Percentiles rank a stretch among this genome's conserved stretches.
phyloP scores from a whole-genome alignment of 53 echinoderm and acorn worm species.

The Stichopus horrens region DNA sequence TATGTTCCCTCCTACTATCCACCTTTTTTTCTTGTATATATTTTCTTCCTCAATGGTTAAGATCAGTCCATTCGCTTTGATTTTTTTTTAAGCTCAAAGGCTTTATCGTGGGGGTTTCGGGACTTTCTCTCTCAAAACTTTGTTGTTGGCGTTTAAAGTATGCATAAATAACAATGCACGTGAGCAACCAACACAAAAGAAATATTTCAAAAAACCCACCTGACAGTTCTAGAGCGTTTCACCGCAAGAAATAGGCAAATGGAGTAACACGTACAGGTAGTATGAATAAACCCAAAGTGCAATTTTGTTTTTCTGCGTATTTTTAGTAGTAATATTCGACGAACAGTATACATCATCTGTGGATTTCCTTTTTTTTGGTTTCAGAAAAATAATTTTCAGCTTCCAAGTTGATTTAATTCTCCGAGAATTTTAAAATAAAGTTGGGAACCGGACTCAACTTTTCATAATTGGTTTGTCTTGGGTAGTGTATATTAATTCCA shows the following conservation, averaged over 20 bases:
- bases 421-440: too few species aligned
- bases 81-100: slow-evolving; percentile 12
- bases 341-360: neutral
- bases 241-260: slow-evolving; percentile 30
- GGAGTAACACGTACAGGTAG: neutral
- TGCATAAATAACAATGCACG: neutral
- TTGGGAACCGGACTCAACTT: too few species aligned
- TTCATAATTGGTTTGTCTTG: too few species aligned
- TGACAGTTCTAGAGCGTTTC: slow-evolving; percentile 30
- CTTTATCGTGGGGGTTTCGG: slow-evolving; percentile 9
- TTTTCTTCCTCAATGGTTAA: neutral
- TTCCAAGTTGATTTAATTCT: too few species aligned
- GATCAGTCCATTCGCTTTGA: neutral
- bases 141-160: neutral
- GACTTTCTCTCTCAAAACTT: neutral
- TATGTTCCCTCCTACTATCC: neutral
- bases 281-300: neutral
- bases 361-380: too few species aligned
- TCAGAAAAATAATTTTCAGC: too few species aligned
- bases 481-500: too few species aligned
- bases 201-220: neutral
- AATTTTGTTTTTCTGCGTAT: neutral
- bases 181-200: slow-evolving; percentile 1
- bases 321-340: neutral
- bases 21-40: neutral